Evolutionary conservation across 1,140 invertebrate genomes (phyloP).

Genomic region (Whitmania pigra): DNA sequence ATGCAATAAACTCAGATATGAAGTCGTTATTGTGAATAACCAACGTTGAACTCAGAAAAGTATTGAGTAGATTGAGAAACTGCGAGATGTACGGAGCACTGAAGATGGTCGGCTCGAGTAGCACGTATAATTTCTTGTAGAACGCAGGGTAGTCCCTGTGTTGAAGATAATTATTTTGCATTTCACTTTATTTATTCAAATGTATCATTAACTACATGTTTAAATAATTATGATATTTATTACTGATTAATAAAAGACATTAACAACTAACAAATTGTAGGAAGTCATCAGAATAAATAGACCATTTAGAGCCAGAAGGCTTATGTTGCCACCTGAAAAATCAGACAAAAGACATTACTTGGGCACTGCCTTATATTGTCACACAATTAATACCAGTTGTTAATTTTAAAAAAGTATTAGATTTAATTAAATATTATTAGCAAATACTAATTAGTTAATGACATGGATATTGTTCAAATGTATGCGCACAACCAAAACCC

Average conservation of each 20-base stretch:
- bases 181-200: background rate
- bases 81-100: constrained; percentile 75
- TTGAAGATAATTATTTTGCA: constrained; percentile 30
- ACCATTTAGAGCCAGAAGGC: constrained; percentile 79
- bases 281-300: constrained; percentile 76
- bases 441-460: background rate
- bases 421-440: no score
- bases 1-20: no score
- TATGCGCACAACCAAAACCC: constrained; percentile 23
- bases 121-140: constrained; percentile 78
- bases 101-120: constrained; percentile 78
- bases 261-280: constrained; percentile 61
- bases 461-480: constrained; percentile 14
- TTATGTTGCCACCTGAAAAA: constrained; percentile 61
- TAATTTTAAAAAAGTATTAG: no score
- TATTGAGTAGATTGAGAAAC: constrained; percentile 67
- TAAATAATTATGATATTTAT: no score
- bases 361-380: background rate
- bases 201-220: no score
- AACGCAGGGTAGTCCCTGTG: constrained; percentile 78
- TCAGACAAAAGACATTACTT: background rate
- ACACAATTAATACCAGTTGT: no score
- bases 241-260: no score
- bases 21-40: constrained; percentile 34
- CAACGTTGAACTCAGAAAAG: constrained; percentile 83